Evolutionary conservation across 2,113 vertebrate species (phyloP).

Genomic region (Proterorhinus semilunaris): DNA sequence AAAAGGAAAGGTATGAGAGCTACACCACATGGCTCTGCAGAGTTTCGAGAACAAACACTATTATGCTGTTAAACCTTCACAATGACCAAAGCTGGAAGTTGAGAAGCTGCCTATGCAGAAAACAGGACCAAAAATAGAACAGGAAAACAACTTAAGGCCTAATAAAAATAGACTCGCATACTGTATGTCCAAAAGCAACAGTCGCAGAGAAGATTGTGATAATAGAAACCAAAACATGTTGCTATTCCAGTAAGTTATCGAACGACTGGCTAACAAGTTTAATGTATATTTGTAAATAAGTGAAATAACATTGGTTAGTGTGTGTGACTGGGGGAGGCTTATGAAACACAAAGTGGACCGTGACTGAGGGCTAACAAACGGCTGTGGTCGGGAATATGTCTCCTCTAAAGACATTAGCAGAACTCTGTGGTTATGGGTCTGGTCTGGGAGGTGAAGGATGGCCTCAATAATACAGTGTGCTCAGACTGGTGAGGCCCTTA

Average conservation of each 20-base stretch:
- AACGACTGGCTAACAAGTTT: neutral
- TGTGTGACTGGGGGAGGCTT: slow-evolving; percentile 18
- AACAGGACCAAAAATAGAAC: neutral
- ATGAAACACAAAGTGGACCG: slow-evolving; percentile 25
- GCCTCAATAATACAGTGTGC: slow-evolving; percentile 41
- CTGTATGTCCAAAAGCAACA: slow-evolving; percentile 14
- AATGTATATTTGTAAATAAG: slow-evolving; percentile 8
- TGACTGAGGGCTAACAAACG: slow-evolving; percentile 26
- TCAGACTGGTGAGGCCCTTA: slow-evolving; percentile 36
- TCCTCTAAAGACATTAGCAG: slow-evolving; percentile 49
- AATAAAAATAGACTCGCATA: slow-evolving; percentile 9
- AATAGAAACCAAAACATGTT: neutral
- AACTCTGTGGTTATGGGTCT: slow-evolving; percentile 29
- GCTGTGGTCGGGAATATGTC: slow-evolving; percentile 55
- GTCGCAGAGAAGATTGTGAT: slow-evolving; percentile 1
- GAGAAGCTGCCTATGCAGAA: slow-evolving; percentile 5
- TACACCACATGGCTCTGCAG: slow-evolving; percentile 9
- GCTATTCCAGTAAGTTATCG: neutral
- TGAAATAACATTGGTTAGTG: slow-evolving; percentile 13
- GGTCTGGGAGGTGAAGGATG: slow-evolving; percentile 60
- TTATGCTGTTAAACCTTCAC: slow-evolving; percentile 35
- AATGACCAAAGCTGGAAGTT: slow-evolving; percentile 44
- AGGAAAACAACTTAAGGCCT: neutral
- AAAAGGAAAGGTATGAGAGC: neutral
- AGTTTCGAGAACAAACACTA: slow-evolving; percentile 38